Evolutionary conservation across 2,888 invertebrate species (phyloP).

Genomic region (Callimorpha dominula): DNA sequence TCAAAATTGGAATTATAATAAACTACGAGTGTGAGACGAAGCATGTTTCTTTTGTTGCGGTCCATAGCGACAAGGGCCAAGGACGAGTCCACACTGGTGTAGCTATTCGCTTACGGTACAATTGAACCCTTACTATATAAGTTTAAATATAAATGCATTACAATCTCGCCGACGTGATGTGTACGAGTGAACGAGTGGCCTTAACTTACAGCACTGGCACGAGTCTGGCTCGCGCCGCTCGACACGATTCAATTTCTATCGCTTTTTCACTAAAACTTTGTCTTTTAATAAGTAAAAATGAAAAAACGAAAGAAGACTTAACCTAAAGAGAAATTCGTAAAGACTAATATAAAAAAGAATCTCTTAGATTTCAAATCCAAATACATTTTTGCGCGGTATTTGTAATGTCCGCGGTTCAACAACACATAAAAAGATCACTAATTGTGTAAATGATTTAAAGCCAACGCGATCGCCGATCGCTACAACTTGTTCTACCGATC

Average conservation of each 20-base stretch:
- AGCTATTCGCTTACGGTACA: slow-evolving; percentile 12
- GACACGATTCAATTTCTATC: slow-evolving; percentile 24
- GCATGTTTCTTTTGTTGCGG: neutral
- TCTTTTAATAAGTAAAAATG: slow-evolving; percentile 32
- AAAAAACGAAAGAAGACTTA: slow-evolving; percentile 51
- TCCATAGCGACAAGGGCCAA: neutral
- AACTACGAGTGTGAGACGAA: neutral
- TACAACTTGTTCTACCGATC: slow-evolving; percentile 37
- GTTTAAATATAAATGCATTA: slow-evolving; percentile 77
- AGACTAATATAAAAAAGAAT: slow-evolving; percentile 57
- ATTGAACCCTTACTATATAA: slow-evolving; percentile 34
- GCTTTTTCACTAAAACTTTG: slow-evolving; percentile 38
- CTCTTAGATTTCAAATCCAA: slow-evolving; percentile 66
- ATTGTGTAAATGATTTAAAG: slow-evolving; percentile 63
- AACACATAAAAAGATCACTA: slow-evolving; percentile 51
- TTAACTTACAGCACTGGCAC: slow-evolving; percentile 18
- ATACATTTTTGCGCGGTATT: slow-evolving; percentile 67
- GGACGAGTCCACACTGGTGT: neutral
- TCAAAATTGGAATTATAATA: neutral
- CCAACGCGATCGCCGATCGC: slow-evolving; percentile 50
- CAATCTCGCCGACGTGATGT: slow-evolving; percentile 62
- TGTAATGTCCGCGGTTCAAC: slow-evolving; percentile 53
- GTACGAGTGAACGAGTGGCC: slow-evolving; percentile 48
- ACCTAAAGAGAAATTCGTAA: slow-evolving; percentile 39
- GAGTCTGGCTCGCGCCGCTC: neutral